Evolutionary conservation across 2,888 invertebrate genomes (phyloP).

Genomic region (Loripinus fragilis): DNA sequence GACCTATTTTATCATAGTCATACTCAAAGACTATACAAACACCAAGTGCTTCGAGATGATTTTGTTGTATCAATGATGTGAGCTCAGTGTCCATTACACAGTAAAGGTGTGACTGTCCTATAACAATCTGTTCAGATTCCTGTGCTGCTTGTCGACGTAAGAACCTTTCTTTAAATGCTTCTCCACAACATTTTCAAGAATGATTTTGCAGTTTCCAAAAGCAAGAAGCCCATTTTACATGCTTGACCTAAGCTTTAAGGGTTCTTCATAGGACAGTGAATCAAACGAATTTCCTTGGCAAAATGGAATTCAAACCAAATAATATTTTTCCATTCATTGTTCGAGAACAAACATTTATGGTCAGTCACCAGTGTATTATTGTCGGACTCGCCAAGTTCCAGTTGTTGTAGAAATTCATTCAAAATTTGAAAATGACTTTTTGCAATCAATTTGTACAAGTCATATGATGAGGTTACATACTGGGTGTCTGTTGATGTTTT

Average conservation of each 20-base stretch:
- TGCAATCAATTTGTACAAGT: neutral
- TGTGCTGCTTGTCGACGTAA: neutral
- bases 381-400: neutral
- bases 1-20: neutral
- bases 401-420: neutral
- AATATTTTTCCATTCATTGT: conserved; percentile 11
- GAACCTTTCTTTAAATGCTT: conserved; percentile 1
- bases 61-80: neutral
- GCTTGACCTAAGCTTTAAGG: neutral
- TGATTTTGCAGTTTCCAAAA: neutral
- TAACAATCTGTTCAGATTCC: neutral
- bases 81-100: neutral
- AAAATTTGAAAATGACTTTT: neutral
- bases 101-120: neutral
- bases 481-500: neutral
- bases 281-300: neutral
- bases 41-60: neutral
- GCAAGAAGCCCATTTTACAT: neutral
- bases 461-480: neutral
- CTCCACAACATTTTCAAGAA: neutral
- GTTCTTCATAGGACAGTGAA: neutral
- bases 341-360: neutral
- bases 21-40: neutral
- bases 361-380: neutral
- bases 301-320: neutral